These are phyloP conservation scores for Ara ararauna DNA, from an alignment of 2,797 vertebrate species.

Conservation along the genomic window DNA sequence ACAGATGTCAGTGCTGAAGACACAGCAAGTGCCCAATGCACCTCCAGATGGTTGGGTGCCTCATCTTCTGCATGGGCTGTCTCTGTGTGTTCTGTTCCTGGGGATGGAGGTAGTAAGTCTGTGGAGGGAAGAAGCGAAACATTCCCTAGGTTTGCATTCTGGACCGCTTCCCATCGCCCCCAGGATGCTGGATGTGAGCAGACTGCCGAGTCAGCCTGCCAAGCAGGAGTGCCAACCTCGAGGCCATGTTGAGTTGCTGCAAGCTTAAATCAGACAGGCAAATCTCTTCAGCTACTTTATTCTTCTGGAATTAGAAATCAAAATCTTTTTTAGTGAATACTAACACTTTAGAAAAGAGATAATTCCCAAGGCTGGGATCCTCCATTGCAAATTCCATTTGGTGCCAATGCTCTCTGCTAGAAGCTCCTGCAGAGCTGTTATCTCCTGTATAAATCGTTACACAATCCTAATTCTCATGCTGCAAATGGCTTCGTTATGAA, in stretches of 20 bases:
- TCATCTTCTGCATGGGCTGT: fast-evolving
- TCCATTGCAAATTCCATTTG: fast-evolving
- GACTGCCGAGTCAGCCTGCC: not conserved
- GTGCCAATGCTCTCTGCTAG: not conserved
- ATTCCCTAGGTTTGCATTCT: not conserved
- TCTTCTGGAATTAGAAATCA: not conserved
- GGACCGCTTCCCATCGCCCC: not conserved
- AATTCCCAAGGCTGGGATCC: not conserved
- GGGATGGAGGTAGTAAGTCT: not conserved
- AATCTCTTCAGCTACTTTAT: not conserved
- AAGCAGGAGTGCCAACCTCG: not conserved
- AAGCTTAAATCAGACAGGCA: not conserved
- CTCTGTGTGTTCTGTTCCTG: not conserved
- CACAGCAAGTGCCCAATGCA: fast-evolving
- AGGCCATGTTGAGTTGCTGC: not conserved
- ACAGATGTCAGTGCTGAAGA: not conserved
- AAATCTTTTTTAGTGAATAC: not conserved
- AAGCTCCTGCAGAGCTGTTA: not conserved
- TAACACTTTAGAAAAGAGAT: not conserved
- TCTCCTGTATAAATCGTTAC: not conserved
- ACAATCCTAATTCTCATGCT: constrained; percentile 25
- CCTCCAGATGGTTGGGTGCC: not conserved
- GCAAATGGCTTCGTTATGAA: not conserved
- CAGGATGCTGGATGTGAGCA: not conserved
- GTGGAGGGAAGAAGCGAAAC: not conserved